These are phyloP conservation scores for Zeus faber DNA, from an alignment of 2,113 vertebrate genomes.

Conservation along the genomic window DNA sequence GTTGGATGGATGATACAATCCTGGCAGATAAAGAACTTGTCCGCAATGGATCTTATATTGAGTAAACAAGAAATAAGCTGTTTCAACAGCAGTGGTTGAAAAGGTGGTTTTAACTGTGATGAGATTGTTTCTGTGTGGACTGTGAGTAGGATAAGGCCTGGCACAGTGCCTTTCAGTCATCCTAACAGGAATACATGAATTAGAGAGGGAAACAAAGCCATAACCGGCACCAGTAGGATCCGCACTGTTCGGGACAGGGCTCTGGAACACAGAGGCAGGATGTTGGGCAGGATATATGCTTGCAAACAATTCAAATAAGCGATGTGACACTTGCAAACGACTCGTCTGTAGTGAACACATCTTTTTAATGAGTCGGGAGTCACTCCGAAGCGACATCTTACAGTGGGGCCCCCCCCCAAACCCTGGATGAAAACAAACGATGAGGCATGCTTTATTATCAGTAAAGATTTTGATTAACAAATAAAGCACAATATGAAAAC, in stretches of 20 bases:
- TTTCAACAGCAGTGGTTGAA: slow-evolving; percentile 1
- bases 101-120: background rate
- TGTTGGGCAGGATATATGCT: background rate
- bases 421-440: no score
- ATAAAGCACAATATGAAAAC: no score
- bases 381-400: no score
- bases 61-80: no score
- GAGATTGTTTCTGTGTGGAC: background rate
- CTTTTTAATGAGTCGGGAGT: no score
- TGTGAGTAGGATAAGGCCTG: background rate
- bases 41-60: background rate
- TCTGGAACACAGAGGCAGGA: background rate
- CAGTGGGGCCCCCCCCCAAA: no score
- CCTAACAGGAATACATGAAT: no score
- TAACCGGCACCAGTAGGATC: background rate
- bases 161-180: slow-evolving; percentile 1
- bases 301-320: no score
- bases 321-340: no score
- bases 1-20: slow-evolving; percentile 3
- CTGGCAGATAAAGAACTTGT: slow-evolving; percentile 1
- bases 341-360: no score
- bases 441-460: no score
- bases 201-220: background rate
- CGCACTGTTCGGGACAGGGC: background rate
- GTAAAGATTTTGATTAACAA: no score